Evolutionary conservation across 2,797 vertebrate genomes (phyloP), one percentile per base, ranked within the genome.

Genomic region (Amazonetta brasiliensis): DNA sequence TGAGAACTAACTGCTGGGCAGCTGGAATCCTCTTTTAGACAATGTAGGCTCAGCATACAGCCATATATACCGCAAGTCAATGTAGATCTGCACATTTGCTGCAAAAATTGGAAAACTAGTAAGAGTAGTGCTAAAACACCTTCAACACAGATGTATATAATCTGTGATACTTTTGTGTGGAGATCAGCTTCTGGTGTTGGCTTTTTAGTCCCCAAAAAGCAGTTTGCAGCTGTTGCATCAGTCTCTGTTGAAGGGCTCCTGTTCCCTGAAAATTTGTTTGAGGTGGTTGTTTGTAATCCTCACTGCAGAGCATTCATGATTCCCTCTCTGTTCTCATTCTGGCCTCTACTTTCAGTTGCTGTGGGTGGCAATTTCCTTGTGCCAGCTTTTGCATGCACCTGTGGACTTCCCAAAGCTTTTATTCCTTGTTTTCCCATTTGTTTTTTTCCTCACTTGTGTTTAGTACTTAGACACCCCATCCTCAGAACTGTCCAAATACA

Each of bases 61-160:
- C 58, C 76, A 94, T 50, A 78, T 52, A 63, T 21, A 62, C 13
- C 83, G 72, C 33, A 31, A 54, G 50, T 68, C 33, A 66, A 64
- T 54, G 52, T 35, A 64, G 33, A 76, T 78, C 87, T 92, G 68
- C 66, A 71, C 30, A 9, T 86, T 94, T 84, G 43, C 56, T 74
- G 66, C 52, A 92, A 84, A 93, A 95, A 76, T 75, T 28, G 48
- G 74, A 91, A 95, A 80, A 39, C 50, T 83, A 77, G 46, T 59
- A 28, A 35, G 20, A 48, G 21, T 52, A 64, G 50, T 58, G 13
- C 48, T 86, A 64, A 54, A 85, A 68, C n/a, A 58, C 20, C 30
- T 72, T 86, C 41, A 64, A 3, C 28, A 33, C 14, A 52, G n/a
- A 48, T 48, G 25, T 19, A 14, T 25, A 14, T 23, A 94, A 76